Conservation (phyloP, 2,888 invertebrate species). For the Bhutanitis thaidina region DNA sequence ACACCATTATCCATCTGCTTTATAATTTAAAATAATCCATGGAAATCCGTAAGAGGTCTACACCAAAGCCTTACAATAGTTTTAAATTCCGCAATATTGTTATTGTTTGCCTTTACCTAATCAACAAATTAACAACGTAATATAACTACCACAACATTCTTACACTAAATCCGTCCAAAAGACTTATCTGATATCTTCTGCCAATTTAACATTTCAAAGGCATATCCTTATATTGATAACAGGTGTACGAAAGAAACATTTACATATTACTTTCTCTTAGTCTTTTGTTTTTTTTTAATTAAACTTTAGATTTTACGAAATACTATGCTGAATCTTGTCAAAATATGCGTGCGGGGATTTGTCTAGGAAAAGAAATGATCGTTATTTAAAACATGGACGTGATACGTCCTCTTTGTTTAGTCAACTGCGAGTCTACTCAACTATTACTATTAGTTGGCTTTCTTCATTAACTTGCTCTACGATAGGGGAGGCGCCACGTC, state of each 20-base stretch:
- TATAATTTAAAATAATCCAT: no score
- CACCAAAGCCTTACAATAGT: no score
- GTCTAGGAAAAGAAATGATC: background rate
- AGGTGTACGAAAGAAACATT: background rate
- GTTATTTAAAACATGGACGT: background rate
- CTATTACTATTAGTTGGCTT: background rate
- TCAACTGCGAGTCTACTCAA: background rate
- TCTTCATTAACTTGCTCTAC: background rate
- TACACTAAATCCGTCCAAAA: conserved; percentile 12
- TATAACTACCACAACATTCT: no score
- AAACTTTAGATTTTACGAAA: background rate
- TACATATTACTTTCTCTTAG: no score
- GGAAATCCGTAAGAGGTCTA: no score
- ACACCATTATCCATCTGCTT: no score
- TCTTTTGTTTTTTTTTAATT: no score
- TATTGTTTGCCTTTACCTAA: no score
- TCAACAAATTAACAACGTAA: no score
- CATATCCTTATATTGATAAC: background rate
- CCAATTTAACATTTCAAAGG: background rate
- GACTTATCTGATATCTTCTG: no score
- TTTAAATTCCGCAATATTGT: no score
- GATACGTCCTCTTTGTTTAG: background rate
- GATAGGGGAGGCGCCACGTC: background rate
- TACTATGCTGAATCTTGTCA: background rate
- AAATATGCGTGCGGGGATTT: background rate